Evolutionary conservation across 2,113 vertebrate genomes (phyloP), one percentile per base, ranked within the genome.

Genomic region (Macroglossus sobrinus): DNA sequence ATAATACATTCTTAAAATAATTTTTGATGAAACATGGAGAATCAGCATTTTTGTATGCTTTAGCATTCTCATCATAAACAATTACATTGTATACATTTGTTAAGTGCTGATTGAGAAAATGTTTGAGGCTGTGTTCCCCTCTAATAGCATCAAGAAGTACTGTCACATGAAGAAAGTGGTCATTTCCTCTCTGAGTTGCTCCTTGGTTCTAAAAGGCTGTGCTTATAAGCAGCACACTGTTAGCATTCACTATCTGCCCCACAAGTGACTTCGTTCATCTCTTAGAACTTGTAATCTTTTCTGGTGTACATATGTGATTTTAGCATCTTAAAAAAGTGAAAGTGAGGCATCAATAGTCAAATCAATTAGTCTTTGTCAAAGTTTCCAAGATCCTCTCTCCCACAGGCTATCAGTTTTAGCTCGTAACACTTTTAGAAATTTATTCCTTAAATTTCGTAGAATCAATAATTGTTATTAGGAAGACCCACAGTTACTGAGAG

Each of bases 351-450:
- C 33, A 38, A 35, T 10, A 82, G 21, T 22, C 11, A 61, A 55
- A 71, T 87, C 55, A 68, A 19, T 79, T 24, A 69, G 38, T 74
- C 64, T 84, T 50, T 45, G 57, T 91, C 82, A 95, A 64, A 85
- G 40, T 45, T 71, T 81, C 76, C 66, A 84, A 18, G n/a, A 45
- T 80, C 15, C 7, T 47, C 3, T 66, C 45, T 89, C 59, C 38
- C 68, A 40, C 12, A 82, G 18, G 30, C 47, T 87, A 47, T 35
- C 26, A 38, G 53, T 79, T 4, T 64, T 75, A 68, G 33, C 33
- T 38, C 14, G 2, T 13, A 76, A 89, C 43, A 53, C 8, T 22
- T 74, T 33, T 72, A 76, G 68, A 89, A 93, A 82, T 26, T 7
- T 69, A 66, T 50, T 47, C 38, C 61, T 68, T 72, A 64, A 53